Base-by-base conservation (phyloP, 2,888 invertebrate species). In the Melanophora roralis region DNA sequence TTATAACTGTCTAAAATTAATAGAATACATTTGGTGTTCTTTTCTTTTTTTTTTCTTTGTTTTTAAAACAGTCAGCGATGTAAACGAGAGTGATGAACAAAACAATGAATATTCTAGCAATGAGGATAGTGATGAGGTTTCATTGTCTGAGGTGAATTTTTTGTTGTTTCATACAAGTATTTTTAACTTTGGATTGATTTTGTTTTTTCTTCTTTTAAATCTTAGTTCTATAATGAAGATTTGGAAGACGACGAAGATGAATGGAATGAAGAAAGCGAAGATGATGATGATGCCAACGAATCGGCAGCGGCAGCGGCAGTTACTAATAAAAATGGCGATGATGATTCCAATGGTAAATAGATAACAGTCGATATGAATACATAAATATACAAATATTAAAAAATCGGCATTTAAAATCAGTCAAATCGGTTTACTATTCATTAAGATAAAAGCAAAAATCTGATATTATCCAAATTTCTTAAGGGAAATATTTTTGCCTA, bases 181-280 rank as follows among this genome's bases (percentile, higher is more conserved):
- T 38, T 7, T 53, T n/a, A 16, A 21, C 2, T n/a, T 11, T 21
- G 16, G 16, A 6, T n/a, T 21, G 11, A 21, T 23, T 47, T 7
- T 16, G n/a, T 16, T 34, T n/a, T 51, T 19, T 19, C 19, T 19
- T 16, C 9, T 38, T 9, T 51, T 55, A 57, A 71, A n/a, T n/a
- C n/a, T n/a, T n/a, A n/a, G 75, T 88, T 89, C 23, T 86, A 92
- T 87, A 91, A 91, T 85, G 91, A 91, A 60, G 91, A 91, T 84
- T 88, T 92, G 55, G 91, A 93, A 85, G 93, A 93, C 83, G 93
- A 93, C 82, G 93, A 93, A 85, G 92, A 93, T 78, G 93, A 92
- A 53, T 93, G 93, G 84, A 94, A 93, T 74, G 93, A 92, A 55
- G 93, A 92, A 21, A 91, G 91, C 74, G 91, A 89, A 57, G 93